Evolutionary conservation across 2,797 vertebrate species (phyloP), one percentile per base, ranked within the genome.

Genomic region (Lates japonicus): DNA sequence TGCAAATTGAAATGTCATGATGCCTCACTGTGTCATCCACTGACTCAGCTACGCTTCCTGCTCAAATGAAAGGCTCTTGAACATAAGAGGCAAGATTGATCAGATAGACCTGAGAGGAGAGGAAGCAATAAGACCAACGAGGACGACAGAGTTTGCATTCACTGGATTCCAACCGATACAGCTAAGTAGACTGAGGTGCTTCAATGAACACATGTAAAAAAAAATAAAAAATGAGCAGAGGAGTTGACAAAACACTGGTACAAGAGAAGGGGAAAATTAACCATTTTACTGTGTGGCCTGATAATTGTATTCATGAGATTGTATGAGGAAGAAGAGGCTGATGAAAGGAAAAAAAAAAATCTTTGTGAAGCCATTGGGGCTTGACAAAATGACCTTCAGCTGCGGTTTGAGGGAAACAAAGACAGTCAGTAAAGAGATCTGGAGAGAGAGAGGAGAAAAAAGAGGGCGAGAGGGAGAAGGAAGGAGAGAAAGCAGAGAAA

Each of bases 321-420:
- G 29, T 33, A 22, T 44, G 41, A 71, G 20, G 42, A 65, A 66
- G 52, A 33, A 14, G 19, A 69, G 44, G 9, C 39, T 55, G 35
- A 64, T 63, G 31, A 88, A 80, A 73, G 37, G 41, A 46, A 35
- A 73, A 20, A 66, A 39, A 35, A 37, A 20, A 71, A 35, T 54
- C 71, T 66, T 48, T 70, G 57, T 73, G 60, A 70, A 80, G 62
- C n/a, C 44, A 52, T 25, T 88, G 79, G 76, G 57, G 72, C 41
- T 76, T 63, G 17, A 83, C 35, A 79, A 81, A 85, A 68, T 76
- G 86, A 93, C 89, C 91, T 93, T 92, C 89, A 88, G 78, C 57
- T 22, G 72, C 64, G 76, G 78, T 86, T 81, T 87, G 39, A 82
- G 64, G 35, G 71, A 79, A 73, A 68, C 74, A 80, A 81, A 70